Conservation (phyloP, 2,113 vertebrate genomes). For the Benthochromis sp. region DNA sequence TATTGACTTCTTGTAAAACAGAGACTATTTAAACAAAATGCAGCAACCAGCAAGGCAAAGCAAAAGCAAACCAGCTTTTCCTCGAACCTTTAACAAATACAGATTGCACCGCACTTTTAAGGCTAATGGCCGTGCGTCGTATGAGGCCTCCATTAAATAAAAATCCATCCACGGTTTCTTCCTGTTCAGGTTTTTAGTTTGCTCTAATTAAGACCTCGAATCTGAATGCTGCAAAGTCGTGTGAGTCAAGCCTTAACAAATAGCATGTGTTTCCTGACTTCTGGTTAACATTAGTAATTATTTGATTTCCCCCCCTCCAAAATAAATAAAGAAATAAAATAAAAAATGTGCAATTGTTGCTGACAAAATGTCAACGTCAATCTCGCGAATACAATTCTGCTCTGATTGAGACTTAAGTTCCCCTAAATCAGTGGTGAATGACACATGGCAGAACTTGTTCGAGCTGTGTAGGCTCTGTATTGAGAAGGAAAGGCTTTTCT, state of each 20-base stretch:
- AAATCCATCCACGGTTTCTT: background rate
- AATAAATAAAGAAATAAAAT: background rate
- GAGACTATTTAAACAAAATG: background rate
- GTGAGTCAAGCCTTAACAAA: constrained; percentile 23
- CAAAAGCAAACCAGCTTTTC: background rate
- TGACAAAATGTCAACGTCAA: constrained; percentile 48
- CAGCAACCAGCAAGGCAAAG: background rate
- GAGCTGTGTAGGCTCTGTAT: constrained; percentile 20
- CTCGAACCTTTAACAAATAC: background rate
- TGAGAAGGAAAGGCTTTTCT: constrained; percentile 43
- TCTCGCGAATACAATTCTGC: constrained; percentile 30
- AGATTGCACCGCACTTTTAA: background rate
- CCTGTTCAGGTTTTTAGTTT: background rate
- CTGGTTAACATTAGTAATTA: constrained; percentile 35
- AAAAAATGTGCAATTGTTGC: constrained; percentile 20
- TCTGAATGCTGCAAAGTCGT: background rate
- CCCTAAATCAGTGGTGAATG: constrained; percentile 37
- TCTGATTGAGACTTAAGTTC: constrained; percentile 39
- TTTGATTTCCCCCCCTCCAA: constrained; percentile 2
- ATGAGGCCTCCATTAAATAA: background rate
- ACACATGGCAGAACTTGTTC: constrained; percentile 37
- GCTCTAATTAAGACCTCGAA: constrained; percentile 9
- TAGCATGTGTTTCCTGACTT: constrained; percentile 26
- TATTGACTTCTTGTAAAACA: background rate
- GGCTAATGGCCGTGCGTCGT: background rate